Conservation (phyloP, 2,113 vertebrate species). For the Serilophus lunatus region DNA sequence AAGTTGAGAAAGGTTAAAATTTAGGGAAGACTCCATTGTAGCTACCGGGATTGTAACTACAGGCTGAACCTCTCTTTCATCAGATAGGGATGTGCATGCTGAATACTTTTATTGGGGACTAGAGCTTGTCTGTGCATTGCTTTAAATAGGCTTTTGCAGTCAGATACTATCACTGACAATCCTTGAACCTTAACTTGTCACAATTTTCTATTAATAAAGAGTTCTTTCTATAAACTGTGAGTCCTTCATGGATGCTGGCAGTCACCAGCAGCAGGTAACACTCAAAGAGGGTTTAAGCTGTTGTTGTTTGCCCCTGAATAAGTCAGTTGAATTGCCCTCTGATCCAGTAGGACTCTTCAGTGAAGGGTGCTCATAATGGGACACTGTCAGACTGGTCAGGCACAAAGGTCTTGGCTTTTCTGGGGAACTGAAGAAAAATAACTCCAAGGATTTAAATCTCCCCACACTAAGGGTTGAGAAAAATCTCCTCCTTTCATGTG, state of each 20-base stretch:
- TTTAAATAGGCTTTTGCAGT: too few relatives aligned
- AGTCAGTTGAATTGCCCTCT: background rate
- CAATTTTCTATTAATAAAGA: background rate
- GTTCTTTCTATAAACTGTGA: background rate
- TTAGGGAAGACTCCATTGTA: too few relatives aligned
- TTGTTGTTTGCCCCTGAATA: background rate
- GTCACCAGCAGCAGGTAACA: background rate
- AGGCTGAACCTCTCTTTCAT: too few relatives aligned
- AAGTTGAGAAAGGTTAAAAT: too few relatives aligned
- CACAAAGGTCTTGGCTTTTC: background rate
- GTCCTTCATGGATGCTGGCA: background rate
- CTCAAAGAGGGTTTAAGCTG: background rate
- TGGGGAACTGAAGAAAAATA: background rate
- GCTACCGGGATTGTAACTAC: too few relatives aligned
- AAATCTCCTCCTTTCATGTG: background rate
- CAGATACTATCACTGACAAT: background rate
- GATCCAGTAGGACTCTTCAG: background rate
- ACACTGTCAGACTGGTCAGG: background rate
- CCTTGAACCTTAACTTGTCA: background rate
- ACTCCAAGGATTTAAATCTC: background rate
- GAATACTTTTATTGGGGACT: too few relatives aligned
- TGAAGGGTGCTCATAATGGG: background rate
- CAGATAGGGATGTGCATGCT: too few relatives aligned
- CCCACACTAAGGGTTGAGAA: background rate
- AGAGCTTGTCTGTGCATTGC: too few relatives aligned